Conservation (phyloP, 2,888 invertebrate genomes). For the Lampropteryx suffumata region DNA sequence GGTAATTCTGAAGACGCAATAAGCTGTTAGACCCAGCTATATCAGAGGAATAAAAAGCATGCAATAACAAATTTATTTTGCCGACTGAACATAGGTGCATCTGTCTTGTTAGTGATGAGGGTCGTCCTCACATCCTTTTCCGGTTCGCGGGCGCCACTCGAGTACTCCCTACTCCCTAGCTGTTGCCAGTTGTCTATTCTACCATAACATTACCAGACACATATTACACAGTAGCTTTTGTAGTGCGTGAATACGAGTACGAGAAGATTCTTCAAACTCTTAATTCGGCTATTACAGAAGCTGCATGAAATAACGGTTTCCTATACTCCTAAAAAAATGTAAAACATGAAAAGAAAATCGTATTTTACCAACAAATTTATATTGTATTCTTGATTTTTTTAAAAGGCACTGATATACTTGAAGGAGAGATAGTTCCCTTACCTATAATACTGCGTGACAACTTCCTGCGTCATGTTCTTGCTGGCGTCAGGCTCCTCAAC, state of each 20-base stretch:
- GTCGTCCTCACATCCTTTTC: conserved; percentile 1
- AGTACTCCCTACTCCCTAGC: neutral
- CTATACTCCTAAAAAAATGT: too few species aligned
- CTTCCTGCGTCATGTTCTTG: conserved; percentile 99
- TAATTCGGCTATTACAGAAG: too few species aligned
- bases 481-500: conserved; percentile 97
- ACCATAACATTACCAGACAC: conserved; percentile 12
- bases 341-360: too few species aligned
- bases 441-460: conserved; percentile 99
- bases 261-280: too few species aligned
- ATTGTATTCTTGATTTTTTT: too few species aligned
- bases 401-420: too few species aligned
- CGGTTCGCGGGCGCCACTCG: neutral
- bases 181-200: conserved; percentile 4
- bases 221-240: too few species aligned
- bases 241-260: too few species aligned
- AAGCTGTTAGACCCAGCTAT: too few species aligned
- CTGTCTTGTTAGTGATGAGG: conserved; percentile 12
- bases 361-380: too few species aligned
- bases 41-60: neutral
- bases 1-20: too few species aligned
- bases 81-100: conserved; percentile 5
- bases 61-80: conserved; percentile 7
- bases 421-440: conserved; percentile 26
- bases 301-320: too few species aligned